Evolutionary conservation across 2,888 invertebrate genomes (phyloP), one percentile per base, ranked within the genome.

Genomic region (Stenichneumon culpator): DNA sequence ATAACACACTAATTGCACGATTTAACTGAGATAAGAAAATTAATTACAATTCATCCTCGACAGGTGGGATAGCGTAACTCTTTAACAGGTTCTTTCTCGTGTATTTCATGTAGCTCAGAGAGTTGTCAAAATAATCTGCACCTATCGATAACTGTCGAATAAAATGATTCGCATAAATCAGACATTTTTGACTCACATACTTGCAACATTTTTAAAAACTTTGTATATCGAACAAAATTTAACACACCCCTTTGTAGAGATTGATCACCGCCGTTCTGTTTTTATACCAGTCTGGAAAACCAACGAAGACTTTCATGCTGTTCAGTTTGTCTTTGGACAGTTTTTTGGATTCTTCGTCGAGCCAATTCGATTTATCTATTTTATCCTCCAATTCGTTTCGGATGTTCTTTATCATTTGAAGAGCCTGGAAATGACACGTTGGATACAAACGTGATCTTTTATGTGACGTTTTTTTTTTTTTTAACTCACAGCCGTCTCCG

Each of bases 201-300:
- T 25, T 22, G 39, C 25, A 50, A 4, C 1, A 25, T 22, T 19
- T 44, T 47, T 28, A 36, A 9, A 44, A 44, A 16, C 22, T 50
- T 44, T n/a, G 6, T 16, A 16, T 16, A 47, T 2, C 25, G 16
- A 16, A 47, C 52, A 54, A 32, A 11, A 19, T 22, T 4, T 25
- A n/a, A n/a, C 91, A 92, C 91, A 95, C 95, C 86, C 94, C 94
- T 82, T 93, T 91, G 88, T 95, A 95, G 88, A 94, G 95, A 6
- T 94, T 92, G 85, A 95, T 94, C 44, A 96, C 91, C 77, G 94
- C 92, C 16, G 92, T 91, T 36, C 94, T 92, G 89, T 95, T 94
- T 36, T 94, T 91, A 81, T 95, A 95, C 92, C 95, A 96, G 81
- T 95, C 95, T 4, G 96, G 95, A 89, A 95, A 96, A 1, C 95